These are phyloP conservation scores for Catostylus mosaicus DNA, from an alignment of 30 jellyfish, hydroid and myxozoan species.

Conservation along the genomic window DNA sequence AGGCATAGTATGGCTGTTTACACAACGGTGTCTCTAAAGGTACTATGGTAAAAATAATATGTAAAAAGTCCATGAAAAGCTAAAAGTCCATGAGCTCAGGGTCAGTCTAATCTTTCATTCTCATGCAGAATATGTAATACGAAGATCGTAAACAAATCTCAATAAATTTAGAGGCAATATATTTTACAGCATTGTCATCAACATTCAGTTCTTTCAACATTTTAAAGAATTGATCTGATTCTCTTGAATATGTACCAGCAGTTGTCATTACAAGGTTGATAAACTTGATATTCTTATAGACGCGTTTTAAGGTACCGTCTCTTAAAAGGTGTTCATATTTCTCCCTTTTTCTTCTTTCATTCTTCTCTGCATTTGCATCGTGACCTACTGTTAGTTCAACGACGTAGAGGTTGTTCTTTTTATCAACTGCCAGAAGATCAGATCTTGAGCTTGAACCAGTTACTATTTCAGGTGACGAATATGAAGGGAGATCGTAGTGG, in stretches of 20 bases:
- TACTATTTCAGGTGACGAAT: conserved; percentile 34
- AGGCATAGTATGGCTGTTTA: conserved; percentile 1
- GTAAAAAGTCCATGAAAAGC: neutral
- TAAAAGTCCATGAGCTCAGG: conserved; percentile 11
- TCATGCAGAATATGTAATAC: conserved; percentile 4
- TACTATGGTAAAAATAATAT: neutral
- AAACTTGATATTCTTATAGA: conserved; percentile 15
- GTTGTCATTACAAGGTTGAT: conserved; percentile 25
- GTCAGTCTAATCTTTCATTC: conserved; percentile 18
- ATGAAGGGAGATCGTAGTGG: conserved; percentile 29
- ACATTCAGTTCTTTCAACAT: conserved; percentile 12
- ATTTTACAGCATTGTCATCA: conserved; percentile 13
- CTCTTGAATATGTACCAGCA: conserved; percentile 26
- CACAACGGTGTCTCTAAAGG: conserved; percentile 15
- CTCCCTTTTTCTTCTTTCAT: conserved; percentile 12
- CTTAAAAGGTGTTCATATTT: conserved; percentile 20
- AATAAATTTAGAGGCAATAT: neutral
- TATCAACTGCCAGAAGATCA: conserved; percentile 26
- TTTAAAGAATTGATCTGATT: conserved; percentile 18
- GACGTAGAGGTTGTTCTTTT: conserved; percentile 27
- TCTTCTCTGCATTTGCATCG: conserved; percentile 28
- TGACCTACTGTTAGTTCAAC: conserved; percentile 30
- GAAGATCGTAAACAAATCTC: conserved; percentile 1
- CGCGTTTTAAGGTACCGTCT: conserved; percentile 19
- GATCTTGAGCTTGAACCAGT: conserved; percentile 25